These are phyloP conservation scores for Protonibea diacanthus DNA, from an alignment of 2,797 vertebrate genomes.

Conservation along the genomic window DNA sequence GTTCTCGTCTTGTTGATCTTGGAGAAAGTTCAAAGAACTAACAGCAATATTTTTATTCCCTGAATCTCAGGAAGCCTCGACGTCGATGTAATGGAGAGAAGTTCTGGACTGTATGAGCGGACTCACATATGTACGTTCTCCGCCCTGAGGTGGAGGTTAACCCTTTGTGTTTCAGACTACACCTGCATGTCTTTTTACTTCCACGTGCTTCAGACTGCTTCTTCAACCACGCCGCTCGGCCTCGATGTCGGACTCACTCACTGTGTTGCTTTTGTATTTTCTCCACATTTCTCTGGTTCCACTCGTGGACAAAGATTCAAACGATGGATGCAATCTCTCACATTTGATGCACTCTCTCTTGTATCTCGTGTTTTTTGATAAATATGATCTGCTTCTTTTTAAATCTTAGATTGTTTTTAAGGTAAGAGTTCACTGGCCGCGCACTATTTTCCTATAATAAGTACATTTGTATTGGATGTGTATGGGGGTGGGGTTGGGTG, in stretches of 20 bases:
- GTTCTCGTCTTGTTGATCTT: background rate
- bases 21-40: constrained; percentile 44
- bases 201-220: constrained; percentile 55
- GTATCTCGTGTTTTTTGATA: constrained; percentile 70
- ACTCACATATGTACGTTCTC: background rate
- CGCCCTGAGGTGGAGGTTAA: background rate
- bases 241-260: constrained; percentile 63
- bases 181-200: constrained; percentile 74
- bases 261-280: constrained; percentile 68
- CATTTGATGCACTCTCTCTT: constrained; percentile 71
- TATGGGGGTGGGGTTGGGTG: background rate
- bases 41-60: constrained; percentile 82
- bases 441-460: constrained; percentile 81
- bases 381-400: constrained; percentile 69
- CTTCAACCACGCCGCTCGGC: constrained; percentile 32
- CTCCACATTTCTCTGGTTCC: constrained; percentile 51
- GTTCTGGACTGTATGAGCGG: background rate
- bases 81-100: constrained; percentile 33
- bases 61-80: constrained; percentile 84
- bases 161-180: constrained; percentile 39
- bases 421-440: constrained; percentile 70
- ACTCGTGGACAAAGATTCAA: constrained; percentile 39
- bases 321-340: constrained; percentile 59
- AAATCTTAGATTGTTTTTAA: constrained; percentile 70
- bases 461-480: constrained; percentile 61